Base-by-base conservation (phyloP, 2,797 vertebrate species). In the Moxostoma hubbsi region DNA sequence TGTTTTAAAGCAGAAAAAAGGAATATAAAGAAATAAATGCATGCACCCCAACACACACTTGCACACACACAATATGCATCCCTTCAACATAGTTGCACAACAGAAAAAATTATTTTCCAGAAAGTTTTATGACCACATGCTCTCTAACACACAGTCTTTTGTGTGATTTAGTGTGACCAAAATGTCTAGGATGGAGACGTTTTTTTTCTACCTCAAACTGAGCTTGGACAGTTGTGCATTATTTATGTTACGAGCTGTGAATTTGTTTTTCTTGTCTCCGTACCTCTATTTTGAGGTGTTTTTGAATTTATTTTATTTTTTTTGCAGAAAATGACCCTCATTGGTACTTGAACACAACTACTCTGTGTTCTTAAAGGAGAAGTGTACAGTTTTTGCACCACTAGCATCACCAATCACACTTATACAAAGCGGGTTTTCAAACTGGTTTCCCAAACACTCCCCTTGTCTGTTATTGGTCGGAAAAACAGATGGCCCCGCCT, bases 1-100 rank as follows among this genome's bases (percentile, higher is more conserved):
- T 99, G 98, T 96, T 96, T 36, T 92, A 83, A 88, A 83, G 81
- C 76, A 71, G 78, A 85, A 68, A 82, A 64, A 75, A 90, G 87
- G 90, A 6, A 84, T 83, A 75, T 18, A 91, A 92, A 93, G 72
- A 92, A 93, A 93, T 87, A 91, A 92, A 89, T 85, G 80, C 61
- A 43, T 65, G 80, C 83, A 76, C 85, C 62, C 88, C 79, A 82
- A 73, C 81, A 81, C 74, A 50, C 18, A 7, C 49, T 49, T 36
- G 45, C 76, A 73, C 36, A 5, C 36, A 36, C 36, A 36, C 36
- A 36, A 36, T 36, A 36, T 36, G 80, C 85, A 81, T 87, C 80
- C 69, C 47, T 77, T 74, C 81, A 64, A 79, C 83, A 45, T 80
- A 75, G 61, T 77, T 51, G 63, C 59, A 76, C 59, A 71, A 77